Conservation (phyloP, 2,888 invertebrate genomes). For the Pyrocoelia pectoralis region DNA sequence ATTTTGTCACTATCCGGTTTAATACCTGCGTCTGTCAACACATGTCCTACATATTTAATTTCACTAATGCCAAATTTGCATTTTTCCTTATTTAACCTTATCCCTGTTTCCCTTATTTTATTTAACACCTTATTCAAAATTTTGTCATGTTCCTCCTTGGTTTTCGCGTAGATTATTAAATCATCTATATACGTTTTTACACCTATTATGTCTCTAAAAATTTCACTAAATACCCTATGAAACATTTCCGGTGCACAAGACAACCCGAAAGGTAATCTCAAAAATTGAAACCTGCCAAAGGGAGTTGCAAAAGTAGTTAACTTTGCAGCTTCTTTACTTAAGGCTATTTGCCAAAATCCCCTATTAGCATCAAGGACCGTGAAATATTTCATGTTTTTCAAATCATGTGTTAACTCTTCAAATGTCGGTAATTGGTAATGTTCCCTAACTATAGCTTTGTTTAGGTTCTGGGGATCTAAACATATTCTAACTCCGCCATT, state of each 20-base stretch:
- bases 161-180: no score
- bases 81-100: no score
- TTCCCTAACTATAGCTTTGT: background rate
- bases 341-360: background rate
- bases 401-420: background rate
- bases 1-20: no score
- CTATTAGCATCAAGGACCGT: background rate
- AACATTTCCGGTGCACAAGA: background rate
- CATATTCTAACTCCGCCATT: no score
- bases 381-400: background rate
- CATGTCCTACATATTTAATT: no score
- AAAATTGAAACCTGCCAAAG: background rate
- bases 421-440: background rate
- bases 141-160: no score
- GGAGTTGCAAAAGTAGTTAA: constrained; percentile 1
- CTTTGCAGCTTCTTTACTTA: background rate
- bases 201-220: background rate
- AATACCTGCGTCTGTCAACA: no score
- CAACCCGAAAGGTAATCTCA: background rate
- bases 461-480: no score
- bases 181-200: background rate
- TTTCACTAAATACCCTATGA: background rate
- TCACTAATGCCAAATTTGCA: no score
- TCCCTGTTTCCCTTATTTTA: no score
- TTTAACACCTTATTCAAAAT: no score